phyloP scores from a whole-genome alignment of 2,797 vertebrate genomes.

The Chaetodon trifasciatus region DNA sequence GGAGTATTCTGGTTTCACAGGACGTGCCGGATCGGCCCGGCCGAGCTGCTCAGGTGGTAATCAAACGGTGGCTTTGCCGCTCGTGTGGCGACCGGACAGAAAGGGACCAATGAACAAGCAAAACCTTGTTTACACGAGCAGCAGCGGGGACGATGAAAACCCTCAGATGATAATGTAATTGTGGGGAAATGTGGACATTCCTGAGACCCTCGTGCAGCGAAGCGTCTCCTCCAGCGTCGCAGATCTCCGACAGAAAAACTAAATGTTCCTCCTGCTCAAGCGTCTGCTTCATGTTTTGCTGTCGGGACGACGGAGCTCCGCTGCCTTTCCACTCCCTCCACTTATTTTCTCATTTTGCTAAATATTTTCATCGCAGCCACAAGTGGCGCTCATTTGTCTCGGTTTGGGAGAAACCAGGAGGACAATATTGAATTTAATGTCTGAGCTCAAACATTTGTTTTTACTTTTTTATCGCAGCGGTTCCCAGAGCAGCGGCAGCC shows the following conservation, averaged over 20 bases:
- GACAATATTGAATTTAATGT: background rate
- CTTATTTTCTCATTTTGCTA: background rate
- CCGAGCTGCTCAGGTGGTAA: slow-evolving; percentile 11
- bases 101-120: slow-evolving; percentile 28
- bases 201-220: slow-evolving; percentile 1
- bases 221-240: slow-evolving; percentile 6
- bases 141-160: slow-evolving; percentile 31
- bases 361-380: slow-evolving; percentile 11
- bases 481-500: background rate
- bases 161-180: slow-evolving; percentile 43
- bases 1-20: slow-evolving; percentile 19
- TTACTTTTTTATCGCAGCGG: background rate
- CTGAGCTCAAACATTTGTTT: slow-evolving; percentile 21
- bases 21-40: background rate
- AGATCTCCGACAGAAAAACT: slow-evolving; percentile 11
- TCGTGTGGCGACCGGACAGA: too few relatives aligned
- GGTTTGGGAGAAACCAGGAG: background rate
- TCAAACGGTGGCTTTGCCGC: slow-evolving; percentile 27
- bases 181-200: slow-evolving; percentile 26
- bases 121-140: slow-evolving; percentile 32
- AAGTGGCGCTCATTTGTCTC: slow-evolving; percentile 9
- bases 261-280: slow-evolving; percentile 17
- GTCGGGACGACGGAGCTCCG: background rate
- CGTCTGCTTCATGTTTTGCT: slow-evolving; percentile 13
- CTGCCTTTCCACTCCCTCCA: slow-evolving; percentile 1